Conservation (phyloP, 2,888 invertebrate species). For the Tenthredo mesomela region DNA sequence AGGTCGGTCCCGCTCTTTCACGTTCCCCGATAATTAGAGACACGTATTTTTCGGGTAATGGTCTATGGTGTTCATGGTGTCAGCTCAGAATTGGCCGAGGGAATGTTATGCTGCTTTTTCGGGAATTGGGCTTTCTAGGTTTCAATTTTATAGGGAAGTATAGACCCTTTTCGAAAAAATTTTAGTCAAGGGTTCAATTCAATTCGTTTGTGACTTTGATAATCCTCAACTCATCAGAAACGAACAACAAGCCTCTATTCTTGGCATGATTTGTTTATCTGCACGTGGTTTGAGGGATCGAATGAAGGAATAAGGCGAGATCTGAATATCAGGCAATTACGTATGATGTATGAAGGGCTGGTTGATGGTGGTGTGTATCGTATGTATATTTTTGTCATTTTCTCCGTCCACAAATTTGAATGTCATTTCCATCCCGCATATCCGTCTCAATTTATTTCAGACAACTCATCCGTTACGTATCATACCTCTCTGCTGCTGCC, state of each 20-base stretch:
- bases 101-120: not conserved
- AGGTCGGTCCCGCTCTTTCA: not conserved
- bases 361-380: constrained; percentile 37
- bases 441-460: constrained; percentile 73
- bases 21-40: constrained; percentile 8
- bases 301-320: constrained; percentile 56
- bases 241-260: not conserved
- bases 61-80: not conserved
- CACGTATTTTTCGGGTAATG: constrained; percentile 4
- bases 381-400: constrained; percentile 74
- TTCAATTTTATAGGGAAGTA: not conserved
- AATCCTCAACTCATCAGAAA: not conserved
- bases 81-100: not conserved
- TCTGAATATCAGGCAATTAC: constrained; percentile 76
- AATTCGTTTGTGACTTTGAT: too few species aligned
- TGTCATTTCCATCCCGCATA: constrained; percentile 71
- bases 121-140: not conserved
- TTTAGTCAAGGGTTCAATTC: not conserved
- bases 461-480: constrained; percentile 53
- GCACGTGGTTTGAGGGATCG: not conserved
- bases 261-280: not conserved
- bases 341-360: constrained; percentile 63
- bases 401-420: constrained; percentile 71
- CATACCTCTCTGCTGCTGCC: constrained; percentile 35
- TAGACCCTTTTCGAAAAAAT: not conserved